These are phyloP conservation scores for Agrypnus murinus DNA, from an alignment of 2,888 invertebrate species.

Conservation along the genomic window DNA sequence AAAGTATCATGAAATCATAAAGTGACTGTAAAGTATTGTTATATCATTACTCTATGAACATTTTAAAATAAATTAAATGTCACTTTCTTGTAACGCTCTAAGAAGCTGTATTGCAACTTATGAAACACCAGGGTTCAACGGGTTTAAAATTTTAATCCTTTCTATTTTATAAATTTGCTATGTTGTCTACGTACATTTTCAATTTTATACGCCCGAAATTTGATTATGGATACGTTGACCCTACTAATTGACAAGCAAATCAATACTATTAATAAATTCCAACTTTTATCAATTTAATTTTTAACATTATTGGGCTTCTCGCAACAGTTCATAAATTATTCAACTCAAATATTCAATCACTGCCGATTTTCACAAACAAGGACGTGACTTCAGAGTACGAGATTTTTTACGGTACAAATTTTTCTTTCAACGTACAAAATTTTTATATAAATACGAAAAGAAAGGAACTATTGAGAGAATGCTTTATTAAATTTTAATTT, in stretches of 20 bases:
- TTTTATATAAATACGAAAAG: neutral
- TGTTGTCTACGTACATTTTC: too few relatives aligned
- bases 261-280: neutral
- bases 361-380: slow-evolving; percentile 2
- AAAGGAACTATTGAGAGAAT: neutral
- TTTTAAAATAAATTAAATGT: slow-evolving; percentile 3
- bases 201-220: too few relatives aligned
- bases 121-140: too few relatives aligned
- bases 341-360: slow-evolving; percentile 9
- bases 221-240: neutral
- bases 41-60: neutral
- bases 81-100: neutral
- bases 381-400: neutral
- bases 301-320: slow-evolving; percentile 1
- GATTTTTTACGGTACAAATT: neutral
- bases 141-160: too few relatives aligned
- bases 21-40: too few relatives aligned
- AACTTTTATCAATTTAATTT: neutral
- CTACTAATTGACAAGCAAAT: slow-evolving; percentile 1
- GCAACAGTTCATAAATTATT: slow-evolving; percentile 12
- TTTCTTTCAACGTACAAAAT: neutral
- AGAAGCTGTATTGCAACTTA: slow-evolving; percentile 1
- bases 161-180: too few relatives aligned
- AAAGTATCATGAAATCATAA: too few relatives aligned
- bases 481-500: slow-evolving; percentile 12